These are phyloP conservation scores for Oenanthe melanoleuca DNA, from an alignment of 2,113 vertebrate species.

Conservation along the genomic window DNA sequence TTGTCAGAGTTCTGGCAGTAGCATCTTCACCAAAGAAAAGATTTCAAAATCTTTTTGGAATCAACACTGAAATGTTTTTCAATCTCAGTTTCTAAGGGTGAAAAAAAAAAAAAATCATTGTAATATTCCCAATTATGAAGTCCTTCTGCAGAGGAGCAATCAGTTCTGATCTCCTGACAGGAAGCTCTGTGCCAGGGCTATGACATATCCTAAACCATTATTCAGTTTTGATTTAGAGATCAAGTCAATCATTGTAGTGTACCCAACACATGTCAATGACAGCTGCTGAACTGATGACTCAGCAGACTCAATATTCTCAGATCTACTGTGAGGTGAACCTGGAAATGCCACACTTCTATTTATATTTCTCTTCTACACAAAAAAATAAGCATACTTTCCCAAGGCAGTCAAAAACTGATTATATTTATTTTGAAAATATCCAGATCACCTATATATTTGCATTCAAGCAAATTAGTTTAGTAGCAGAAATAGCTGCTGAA, in stretches of 20 bases:
- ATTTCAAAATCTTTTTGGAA: not conserved
- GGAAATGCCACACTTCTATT: not conserved
- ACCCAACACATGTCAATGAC: not conserved
- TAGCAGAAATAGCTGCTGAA: not conserved
- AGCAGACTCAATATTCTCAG: not conserved
- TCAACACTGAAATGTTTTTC: not conserved
- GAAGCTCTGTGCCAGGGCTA: not conserved
- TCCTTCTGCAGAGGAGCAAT: not conserved
- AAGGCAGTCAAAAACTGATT: not conserved
- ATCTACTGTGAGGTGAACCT: not conserved
- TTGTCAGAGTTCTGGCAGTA: not conserved
- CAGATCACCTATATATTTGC: not conserved
- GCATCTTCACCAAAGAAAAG: accelerated
- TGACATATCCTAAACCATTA: not conserved
- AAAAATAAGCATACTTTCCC: not conserved
- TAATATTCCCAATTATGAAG: not conserved
- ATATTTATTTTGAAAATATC: not conserved
- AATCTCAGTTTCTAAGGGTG: not conserved
- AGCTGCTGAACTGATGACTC: not conserved
- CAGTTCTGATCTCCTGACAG: not conserved
- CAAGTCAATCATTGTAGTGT: not conserved
- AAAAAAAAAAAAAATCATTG: not conserved
- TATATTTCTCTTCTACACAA: not conserved
- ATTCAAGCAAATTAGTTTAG: not conserved
- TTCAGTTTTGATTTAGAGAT: not conserved